Evolutionary conservation across 2,797 vertebrate species (phyloP), one percentile per base, ranked within the genome.

Genomic region (Jordanella pulchra): DNA sequence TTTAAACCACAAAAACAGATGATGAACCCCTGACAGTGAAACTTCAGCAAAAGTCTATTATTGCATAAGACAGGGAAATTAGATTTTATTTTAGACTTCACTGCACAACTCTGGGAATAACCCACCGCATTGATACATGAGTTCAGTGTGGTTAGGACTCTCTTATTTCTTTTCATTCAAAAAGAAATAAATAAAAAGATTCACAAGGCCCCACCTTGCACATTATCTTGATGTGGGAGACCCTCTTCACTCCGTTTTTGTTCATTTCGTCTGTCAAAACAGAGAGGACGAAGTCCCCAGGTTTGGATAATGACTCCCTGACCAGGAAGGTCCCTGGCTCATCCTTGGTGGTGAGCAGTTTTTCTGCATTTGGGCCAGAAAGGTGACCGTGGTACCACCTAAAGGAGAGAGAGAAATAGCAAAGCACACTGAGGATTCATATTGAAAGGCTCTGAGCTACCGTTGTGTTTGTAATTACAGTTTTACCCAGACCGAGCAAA

Each of bases 361-460:
- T 95, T 93, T 99, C 98, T 0, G 98, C 97, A 7, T 93, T 95
- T 0, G 91, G 56, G 13, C 98, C 98, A 0, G 98, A 96, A 72
- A 99, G 93, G 86, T 99, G 97, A 4, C 98, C 98, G 1, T 99
- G 98, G 89, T 96, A 99, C 98, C 98, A 99, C 84, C 98, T 99
- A 39, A 39, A 39, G 3, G 87, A 55, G 7, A 64, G 50, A 73
- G 30, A 79, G 13, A 47, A n/a, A 79, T n/a, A n/a, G n/a, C n/a
- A 23, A 51, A 21, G 25, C 61, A 69, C 9, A 25, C 35, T 12
- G 18, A 32, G 15, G 27, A 30, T 30, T 25, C n/a, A 15, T 4
- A 10, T 69, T 21, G 27, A 12, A 55, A 69, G 25, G 23, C 10
- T 1, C 1, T n/a, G 27, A 58, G 25, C 2, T 50, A 30, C 47